Evolutionary conservation across 2,113 vertebrate species (phyloP), one percentile per base, ranked within the genome.

Genomic region (Oryctolagus cuniculus): DNA sequence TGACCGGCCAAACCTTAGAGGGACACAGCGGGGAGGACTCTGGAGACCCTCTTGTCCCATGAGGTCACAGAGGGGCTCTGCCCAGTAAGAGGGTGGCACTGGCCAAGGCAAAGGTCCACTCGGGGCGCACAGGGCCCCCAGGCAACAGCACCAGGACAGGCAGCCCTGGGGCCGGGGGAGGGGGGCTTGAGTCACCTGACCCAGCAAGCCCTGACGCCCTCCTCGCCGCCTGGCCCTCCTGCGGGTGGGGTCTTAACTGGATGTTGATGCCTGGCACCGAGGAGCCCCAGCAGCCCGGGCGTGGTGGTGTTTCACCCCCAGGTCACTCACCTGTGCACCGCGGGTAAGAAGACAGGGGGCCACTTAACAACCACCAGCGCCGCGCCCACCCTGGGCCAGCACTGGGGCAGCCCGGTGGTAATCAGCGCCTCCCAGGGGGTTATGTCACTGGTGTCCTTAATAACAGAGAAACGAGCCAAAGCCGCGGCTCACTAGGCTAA

Each of bases 321-420:
- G 38, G 38, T 38, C 38, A 38, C 38, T 38, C 38, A 38, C 38
- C 38, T 44, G 44, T 44, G 44, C 7, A 6, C 44, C 44, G 44
- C 44, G 44, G 44, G 44, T 44, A 44, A 44, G 44, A 44, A 6
- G 44, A 44, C 44, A 44, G 44, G 44, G 44, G 44, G 6, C 5
- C 44, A 44, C 44, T 44, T 44, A 75, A 44, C 2, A 75, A 44
- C 2, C 0, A 0, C 0, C 3, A 2, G 49, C 21, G 0, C 2
- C 0, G 12, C 0, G 11, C 49, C 25, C 31, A 15, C 70, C 49
- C 49, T 0, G 49, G 8, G 51, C 38, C 1, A 11, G 27, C 19
- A 3, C 10, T 36, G n/a, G 2, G 29, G 6, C 10, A 2, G 11
- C 2, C 44, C 44, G 7, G 44, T 44, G 44, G 44, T 44, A 44